Evolutionary conservation across 2,797 vertebrate species (phyloP).

Genomic region (Gila robusta): DNA sequence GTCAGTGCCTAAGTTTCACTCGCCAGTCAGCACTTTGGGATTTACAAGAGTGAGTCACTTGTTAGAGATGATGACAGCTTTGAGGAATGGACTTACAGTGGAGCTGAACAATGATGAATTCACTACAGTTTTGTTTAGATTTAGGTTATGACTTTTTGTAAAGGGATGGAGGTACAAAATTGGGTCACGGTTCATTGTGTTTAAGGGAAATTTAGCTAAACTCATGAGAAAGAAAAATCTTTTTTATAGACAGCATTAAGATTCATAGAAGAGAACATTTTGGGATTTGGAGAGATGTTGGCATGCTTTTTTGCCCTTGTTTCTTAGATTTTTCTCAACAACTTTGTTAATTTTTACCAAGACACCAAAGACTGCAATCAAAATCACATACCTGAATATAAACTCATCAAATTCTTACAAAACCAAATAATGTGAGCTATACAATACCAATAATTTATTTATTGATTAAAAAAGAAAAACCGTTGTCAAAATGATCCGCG

Average conservation of each 20-base stretch:
- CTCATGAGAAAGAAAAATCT: not conserved
- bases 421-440: not conserved
- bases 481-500: not conserved
- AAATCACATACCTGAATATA: not conserved
- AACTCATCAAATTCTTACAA: not conserved
- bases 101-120: not conserved
- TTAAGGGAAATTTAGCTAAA: not conserved
- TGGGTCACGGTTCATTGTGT: conserved; percentile 5
- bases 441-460: not conserved
- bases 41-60: conserved; percentile 17
- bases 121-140: not conserved
- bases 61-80: conserved; percentile 8
- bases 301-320: not conserved
- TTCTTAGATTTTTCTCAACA: not conserved
- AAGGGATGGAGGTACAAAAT: not conserved
- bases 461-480: not conserved
- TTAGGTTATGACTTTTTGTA: not conserved
- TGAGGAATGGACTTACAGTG: conserved; percentile 13
- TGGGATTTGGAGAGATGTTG: not conserved
- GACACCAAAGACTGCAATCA: not conserved
- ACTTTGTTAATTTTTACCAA: not conserved
- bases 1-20: not conserved
- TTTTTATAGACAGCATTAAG: not conserved
- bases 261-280: not conserved
- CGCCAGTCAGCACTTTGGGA: conserved; percentile 12